phyloP scores from a whole-genome alignment of 2,113 vertebrate species.

The Geococcyx californianus region DNA sequence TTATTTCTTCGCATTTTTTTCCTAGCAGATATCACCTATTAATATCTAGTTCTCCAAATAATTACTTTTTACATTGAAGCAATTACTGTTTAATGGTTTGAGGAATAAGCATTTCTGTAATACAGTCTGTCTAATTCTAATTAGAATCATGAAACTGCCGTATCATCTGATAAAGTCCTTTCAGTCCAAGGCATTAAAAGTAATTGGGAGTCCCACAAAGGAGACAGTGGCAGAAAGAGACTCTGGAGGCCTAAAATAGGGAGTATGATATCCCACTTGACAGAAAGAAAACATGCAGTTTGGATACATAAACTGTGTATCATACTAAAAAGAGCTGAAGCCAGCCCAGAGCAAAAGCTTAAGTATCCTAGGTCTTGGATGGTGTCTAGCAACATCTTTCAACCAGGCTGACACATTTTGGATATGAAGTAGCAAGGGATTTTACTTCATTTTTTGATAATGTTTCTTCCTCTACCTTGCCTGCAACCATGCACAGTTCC shows the following conservation, averaged over 20 bases:
- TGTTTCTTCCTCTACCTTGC: background rate
- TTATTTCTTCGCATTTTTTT: background rate
- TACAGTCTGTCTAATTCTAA: background rate
- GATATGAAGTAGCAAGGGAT: background rate
- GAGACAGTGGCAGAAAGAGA: background rate
- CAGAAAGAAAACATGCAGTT: background rate
- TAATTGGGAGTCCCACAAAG: background rate
- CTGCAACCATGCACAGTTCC: background rate
- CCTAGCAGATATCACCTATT: background rate
- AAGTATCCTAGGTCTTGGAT: background rate
- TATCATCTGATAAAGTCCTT: background rate
- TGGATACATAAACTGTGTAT: rapidly evolving
- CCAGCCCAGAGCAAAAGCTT: background rate
- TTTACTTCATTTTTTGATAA: background rate
- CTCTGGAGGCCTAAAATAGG: background rate
- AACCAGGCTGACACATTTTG: background rate
- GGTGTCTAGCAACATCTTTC: background rate
- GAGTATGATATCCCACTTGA: background rate
- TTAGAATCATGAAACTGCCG: background rate
- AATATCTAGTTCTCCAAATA: background rate
- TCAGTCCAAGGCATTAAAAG: background rate
- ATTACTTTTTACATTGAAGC: background rate
- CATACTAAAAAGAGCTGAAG: background rate
- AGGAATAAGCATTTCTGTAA: background rate
- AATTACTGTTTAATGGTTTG: background rate